These are phyloP conservation scores for Melikaiella ostensackeni DNA, from an alignment of 2,888 invertebrate genomes.

Conservation along the genomic window DNA sequence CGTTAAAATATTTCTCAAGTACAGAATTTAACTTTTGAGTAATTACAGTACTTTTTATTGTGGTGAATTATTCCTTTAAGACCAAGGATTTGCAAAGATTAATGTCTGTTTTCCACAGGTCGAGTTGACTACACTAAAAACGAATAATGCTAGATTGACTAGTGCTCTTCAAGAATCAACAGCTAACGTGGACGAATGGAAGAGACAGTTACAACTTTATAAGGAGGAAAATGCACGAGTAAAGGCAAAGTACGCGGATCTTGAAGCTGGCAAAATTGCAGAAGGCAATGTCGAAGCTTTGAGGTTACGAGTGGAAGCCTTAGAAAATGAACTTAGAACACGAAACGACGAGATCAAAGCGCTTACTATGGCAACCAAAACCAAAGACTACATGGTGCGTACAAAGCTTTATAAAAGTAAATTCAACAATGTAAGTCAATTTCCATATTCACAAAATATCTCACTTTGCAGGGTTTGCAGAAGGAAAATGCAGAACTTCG, in stretches of 20 bases:
- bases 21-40: not conserved
- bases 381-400: conserved; percentile 73
- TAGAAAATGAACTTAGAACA: conserved; percentile 89
- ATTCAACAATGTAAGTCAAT: not conserved
- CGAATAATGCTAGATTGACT: conserved; percentile 96
- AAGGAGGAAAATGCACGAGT: conserved; percentile 93
- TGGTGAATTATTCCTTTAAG: too few species aligned
- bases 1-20: not conserved
- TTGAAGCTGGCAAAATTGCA: conserved; percentile 83
- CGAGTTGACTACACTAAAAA: conserved; percentile 96
- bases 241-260: conserved; percentile 84
- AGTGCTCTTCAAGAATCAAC: conserved; percentile 97
- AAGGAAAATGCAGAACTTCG: conserved; percentile 84
- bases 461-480: conserved; percentile 78
- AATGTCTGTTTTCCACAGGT: conserved; percentile 77
- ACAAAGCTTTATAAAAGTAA: conserved; percentile 9
- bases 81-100: too few species aligned
- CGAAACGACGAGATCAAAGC: conserved; percentile 90
- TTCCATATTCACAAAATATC: conserved; percentile 9
- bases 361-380: conserved; percentile 77
- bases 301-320: conserved; percentile 88
- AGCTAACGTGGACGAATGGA: conserved; percentile 99
- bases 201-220: conserved; percentile 94
- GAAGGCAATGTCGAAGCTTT: conserved; percentile 80
- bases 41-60: not conserved